Conservation (phyloP, 2,888 invertebrate genomes). For the Mamestra brassicae region DNA sequence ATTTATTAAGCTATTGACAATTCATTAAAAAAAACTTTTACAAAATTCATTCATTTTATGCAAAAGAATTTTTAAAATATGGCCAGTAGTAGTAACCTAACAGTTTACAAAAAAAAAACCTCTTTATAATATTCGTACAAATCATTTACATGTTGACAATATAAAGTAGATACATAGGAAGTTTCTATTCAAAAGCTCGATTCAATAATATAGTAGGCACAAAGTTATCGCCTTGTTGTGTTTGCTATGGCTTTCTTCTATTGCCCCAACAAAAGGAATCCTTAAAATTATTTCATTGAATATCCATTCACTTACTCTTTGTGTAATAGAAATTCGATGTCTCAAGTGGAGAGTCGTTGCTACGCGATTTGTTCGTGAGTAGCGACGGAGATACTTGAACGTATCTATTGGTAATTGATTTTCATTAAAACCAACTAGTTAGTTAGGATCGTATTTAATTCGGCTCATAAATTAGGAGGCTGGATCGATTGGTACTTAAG, state of each 20-base stretch:
- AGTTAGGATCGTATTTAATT: constrained; percentile 35
- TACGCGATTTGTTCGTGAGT: constrained; percentile 34
- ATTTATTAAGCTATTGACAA: no score
- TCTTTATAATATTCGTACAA: not conserved
- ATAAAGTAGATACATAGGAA: not conserved
- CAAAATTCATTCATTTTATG: not conserved
- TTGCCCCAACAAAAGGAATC: constrained; percentile 41
- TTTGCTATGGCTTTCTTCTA: constrained; percentile 30
- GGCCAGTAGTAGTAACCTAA: not conserved
- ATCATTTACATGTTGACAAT: not conserved
- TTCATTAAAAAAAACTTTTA: no score
- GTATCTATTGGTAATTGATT: constrained; percentile 57
- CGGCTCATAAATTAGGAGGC: constrained; percentile 30
- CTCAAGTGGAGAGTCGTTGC: constrained; percentile 38
- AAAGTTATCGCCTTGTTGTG: constrained; percentile 3
- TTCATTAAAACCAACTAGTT: constrained; percentile 63
- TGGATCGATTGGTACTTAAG: constrained; percentile 16
- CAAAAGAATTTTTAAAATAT: not conserved
- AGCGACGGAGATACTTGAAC: constrained; percentile 38
- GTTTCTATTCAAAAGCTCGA: not conserved
- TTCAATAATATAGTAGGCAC: constrained; percentile 3
- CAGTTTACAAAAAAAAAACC: not conserved
- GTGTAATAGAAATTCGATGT: constrained; percentile 48
- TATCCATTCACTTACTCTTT: constrained; percentile 42
- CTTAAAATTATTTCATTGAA: constrained; percentile 44